A percentile compares a stretch with the other conserved stretches of the same genome.
Conservation (phyloP, 2,797 vertebrate species). For the Geotrypetes seraphini region DNA sequence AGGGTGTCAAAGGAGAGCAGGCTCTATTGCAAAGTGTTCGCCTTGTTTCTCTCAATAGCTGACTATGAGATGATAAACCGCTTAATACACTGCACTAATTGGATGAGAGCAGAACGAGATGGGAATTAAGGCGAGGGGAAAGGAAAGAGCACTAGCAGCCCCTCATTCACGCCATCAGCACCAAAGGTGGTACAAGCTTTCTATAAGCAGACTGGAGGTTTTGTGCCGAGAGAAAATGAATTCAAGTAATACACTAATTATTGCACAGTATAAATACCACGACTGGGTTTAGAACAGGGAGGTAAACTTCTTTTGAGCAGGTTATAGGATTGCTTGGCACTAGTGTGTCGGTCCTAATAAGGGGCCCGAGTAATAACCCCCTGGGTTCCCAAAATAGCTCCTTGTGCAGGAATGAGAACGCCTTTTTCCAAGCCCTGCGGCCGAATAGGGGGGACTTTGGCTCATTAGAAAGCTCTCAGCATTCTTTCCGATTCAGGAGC, state of each 20-base stretch:
- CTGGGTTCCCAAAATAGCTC: slow-evolving; percentile 68
- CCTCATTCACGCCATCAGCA: slow-evolving; percentile 81
- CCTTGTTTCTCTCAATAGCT: slow-evolving; percentile 98
- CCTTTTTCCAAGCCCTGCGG: slow-evolving; percentile 65
- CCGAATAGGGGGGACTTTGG: too few relatives aligned
- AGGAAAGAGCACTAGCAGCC: slow-evolving; percentile 84
- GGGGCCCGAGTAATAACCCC: slow-evolving; percentile 64
- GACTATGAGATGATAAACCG: slow-evolving; percentile 99
- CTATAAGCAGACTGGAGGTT: slow-evolving; percentile 83
- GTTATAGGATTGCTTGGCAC: slow-evolving; percentile 76
- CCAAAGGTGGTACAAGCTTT: slow-evolving; percentile 74
- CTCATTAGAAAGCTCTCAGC: slow-evolving; percentile 57
- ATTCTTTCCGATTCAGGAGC: slow-evolving; percentile 59
- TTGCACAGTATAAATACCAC: slow-evolving; percentile 76
- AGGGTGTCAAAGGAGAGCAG: slow-evolving; percentile 98
- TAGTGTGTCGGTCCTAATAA: slow-evolving; percentile 69
- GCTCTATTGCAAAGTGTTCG: slow-evolving; percentile 98
- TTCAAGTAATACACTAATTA: slow-evolving; percentile 78
- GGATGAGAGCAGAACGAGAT: slow-evolving; percentile 99
- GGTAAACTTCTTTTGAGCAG: slow-evolving; percentile 74
- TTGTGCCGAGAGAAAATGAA: slow-evolving; percentile 70
- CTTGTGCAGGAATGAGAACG: slow-evolving; percentile 65
- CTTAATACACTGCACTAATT: slow-evolving; percentile 99
- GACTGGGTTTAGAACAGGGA: slow-evolving; percentile 72
- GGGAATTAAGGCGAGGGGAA: slow-evolving; percentile 92